Evolutionary conservation across 2,797 vertebrate genomes (phyloP).

Genomic region (Muscicapa striata): DNA sequence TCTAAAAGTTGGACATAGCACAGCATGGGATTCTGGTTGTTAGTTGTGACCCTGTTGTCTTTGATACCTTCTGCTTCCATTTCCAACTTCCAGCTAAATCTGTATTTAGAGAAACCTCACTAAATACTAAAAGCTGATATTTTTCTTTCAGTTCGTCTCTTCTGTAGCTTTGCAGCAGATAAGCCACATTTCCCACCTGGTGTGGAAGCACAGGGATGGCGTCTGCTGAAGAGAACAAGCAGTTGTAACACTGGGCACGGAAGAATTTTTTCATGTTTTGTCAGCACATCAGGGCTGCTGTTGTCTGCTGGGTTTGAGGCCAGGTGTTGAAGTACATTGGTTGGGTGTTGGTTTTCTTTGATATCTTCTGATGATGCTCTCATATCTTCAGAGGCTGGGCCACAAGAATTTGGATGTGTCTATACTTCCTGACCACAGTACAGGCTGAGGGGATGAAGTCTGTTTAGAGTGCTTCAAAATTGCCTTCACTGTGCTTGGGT

Average conservation of each 20-base stretch:
- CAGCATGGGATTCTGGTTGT: not conserved
- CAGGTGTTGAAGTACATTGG: not conserved
- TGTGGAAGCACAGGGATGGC: not conserved
- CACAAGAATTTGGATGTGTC: not conserved
- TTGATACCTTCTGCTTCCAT: not conserved
- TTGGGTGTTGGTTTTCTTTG: not conserved
- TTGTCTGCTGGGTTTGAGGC: not conserved
- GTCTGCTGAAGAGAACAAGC: not conserved
- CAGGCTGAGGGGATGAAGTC: not conserved
- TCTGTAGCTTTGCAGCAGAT: not conserved
- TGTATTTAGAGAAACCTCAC: fast-evolving
- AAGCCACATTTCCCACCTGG: not conserved
- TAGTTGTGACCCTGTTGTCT: not conserved
- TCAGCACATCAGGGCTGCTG: not conserved
- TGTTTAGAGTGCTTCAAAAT: not conserved
- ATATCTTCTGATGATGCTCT: not conserved
- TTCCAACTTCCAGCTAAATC: not conserved
- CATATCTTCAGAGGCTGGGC: not conserved
- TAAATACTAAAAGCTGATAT: not conserved
- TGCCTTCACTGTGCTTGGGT: not conserved
- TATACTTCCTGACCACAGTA: not conserved
- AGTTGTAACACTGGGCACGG: not conserved
- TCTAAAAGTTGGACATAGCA: not conserved
- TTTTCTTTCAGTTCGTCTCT: not conserved
- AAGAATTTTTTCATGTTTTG: not conserved